Evolutionary conservation across 2,113 vertebrate species (phyloP).

Genomic region (Brachirus orientalis): DNA sequence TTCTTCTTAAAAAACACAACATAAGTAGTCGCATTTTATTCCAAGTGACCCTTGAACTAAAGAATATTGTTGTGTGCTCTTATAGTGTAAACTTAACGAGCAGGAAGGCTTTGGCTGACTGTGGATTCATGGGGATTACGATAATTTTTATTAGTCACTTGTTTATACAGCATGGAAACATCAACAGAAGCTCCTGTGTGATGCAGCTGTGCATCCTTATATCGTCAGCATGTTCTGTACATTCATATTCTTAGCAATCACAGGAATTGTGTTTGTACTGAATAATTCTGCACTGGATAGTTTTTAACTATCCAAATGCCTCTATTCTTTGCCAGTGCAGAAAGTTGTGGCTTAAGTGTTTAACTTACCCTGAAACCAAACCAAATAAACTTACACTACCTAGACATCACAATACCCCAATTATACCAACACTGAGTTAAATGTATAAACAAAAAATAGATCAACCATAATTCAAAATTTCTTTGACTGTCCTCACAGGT

Average conservation of each 20-base stretch:
- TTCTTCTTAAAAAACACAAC: not conserved
- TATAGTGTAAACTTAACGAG: not conserved
- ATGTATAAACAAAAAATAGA: too few species aligned
- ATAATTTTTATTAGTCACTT: not conserved
- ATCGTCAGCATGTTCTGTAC: not conserved
- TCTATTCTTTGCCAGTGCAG: not conserved
- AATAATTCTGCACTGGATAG: not conserved
- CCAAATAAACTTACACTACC: not conserved
- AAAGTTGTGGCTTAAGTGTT: not conserved
- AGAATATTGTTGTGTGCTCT: not conserved
- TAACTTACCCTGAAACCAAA: too few species aligned
- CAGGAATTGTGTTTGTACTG: not conserved
- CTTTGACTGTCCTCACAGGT: too few species aligned
- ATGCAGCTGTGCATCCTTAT: not conserved
- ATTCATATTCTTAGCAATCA: not conserved
- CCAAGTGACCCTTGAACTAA: not conserved
- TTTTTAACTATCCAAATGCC: not conserved
- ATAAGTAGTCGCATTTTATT: not conserved
- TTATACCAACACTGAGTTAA: not conserved
- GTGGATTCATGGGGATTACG: not conserved
- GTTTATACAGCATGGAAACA: not conserved
- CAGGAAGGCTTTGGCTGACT: not conserved
- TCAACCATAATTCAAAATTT: too few species aligned
- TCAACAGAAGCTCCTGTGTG: not conserved
- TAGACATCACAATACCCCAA: not conserved